Base-by-base conservation (phyloP, 2,113 vertebrate genomes). In the Sigmodon hispidus region DNA sequence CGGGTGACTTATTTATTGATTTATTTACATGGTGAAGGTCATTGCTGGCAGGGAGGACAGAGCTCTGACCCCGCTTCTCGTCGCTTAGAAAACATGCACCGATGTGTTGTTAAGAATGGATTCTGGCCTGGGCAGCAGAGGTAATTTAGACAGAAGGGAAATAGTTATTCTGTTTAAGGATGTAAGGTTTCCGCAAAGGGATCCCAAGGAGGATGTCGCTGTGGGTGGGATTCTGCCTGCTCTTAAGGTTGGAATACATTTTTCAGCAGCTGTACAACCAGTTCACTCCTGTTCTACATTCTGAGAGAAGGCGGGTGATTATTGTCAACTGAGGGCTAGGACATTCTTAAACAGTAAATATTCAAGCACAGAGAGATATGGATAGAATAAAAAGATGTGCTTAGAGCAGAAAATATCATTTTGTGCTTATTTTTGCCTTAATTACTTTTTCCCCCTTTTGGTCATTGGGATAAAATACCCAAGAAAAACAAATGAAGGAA, bases 1-100 rank as follows among this genome's bases (percentile, higher is more conserved):
- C n/a, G 72, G 43, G 48, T 89, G 81, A 81, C 50, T 96, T 65
- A 31, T 65, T 91, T 73, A 63, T 89, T 93, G 75, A 81, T 52
- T 61, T 80, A 79, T 72, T 72, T 88, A 48, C 24, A 50, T 3
- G 10, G 75, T 48, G 65, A 70, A 86, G 45, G 36, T 86, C 48
- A 40, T 40, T 40, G 40, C 48, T 81, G 91, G 80, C n/a, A 40
- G 12, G 40, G 61, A 34, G 5, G 70, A 50, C 31, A 43, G 57
- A 90, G 57, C 45, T 90, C 59, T 43, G 72, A 92, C 94, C 45
- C 94, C 45, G 8, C 45, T 87, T 77, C 55, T 22, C 63, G 80
- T 84, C 40, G 16, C 79, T 81, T 45, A 80, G 48, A 83, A 92
- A 70, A 57, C 36, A 24, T 0, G 7, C 52, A 29, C 0, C 0